Conservation (phyloP, 1,140 invertebrate species). For the Lucilia sericata region DNA sequence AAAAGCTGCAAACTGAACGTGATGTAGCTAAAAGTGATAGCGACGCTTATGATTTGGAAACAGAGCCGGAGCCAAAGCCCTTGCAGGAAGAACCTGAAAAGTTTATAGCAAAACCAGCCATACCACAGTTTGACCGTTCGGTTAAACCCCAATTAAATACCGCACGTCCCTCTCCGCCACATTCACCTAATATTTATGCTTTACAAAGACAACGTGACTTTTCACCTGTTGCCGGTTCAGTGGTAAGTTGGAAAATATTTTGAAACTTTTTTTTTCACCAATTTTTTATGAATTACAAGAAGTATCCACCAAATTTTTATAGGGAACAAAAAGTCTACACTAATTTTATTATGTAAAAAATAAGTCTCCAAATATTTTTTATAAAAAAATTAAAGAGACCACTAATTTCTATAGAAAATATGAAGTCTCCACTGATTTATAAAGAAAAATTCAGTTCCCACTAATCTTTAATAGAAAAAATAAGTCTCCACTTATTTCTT, state of each 20-base stretch:
- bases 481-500: no score
- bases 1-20: neutral
- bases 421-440: no score
- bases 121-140: slow-evolving; percentile 74
- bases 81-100: slow-evolving; percentile 54
- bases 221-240: slow-evolving; percentile 74
- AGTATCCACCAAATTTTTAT: neutral
- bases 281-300: no score
- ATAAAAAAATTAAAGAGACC: no score
- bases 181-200: slow-evolving; percentile 49
- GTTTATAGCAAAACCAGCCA: slow-evolving; percentile 49
- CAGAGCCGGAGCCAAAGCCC: neutral
- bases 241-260: slow-evolving; percentile 58
- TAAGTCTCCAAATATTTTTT: no score
- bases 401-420: no score
- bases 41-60: neutral
- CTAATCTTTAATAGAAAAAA: no score
- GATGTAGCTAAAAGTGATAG: neutral
- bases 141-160: slow-evolving; percentile 70
- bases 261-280: neutral
- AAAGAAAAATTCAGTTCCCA: no score
- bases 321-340: no score
- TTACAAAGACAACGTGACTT: slow-evolving; percentile 70
- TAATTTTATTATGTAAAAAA: no score
- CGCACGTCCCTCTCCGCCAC: neutral